Base-by-base conservation (phyloP, 1,140 invertebrate genomes). In the Zaprionus gabonicus region DNA sequence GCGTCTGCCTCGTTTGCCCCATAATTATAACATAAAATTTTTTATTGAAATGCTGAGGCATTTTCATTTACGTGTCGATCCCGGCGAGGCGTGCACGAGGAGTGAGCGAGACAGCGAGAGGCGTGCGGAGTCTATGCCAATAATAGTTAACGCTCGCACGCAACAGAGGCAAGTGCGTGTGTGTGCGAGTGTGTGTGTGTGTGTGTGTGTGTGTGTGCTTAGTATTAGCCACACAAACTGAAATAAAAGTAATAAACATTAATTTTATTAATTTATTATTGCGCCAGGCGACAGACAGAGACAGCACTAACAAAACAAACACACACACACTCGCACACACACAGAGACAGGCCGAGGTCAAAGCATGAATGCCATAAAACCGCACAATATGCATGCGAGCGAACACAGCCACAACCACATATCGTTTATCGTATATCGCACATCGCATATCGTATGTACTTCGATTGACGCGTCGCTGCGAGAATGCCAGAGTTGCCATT, bases 1-100 rank as follows among this genome's bases (percentile, higher is more conserved):
- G 56, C 13, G 62, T 64, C 60, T 65, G 67, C 53, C 73, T 65
- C 78, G 57, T 59, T 70, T 71, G 71, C 72, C 77, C 77, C 67
- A 87, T 87, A 82, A 87, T 87, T 87, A 87, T 62, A 88, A 78
- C 84, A 88, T 87, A 81, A 76, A 88, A 66, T 46, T 84, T 88
- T 74, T 81, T 84, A 88, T 88, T 88, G 66, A 76, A 88, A 78
- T 88, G 76, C 74, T 55, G 23, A 75, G 69, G 80, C 68, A 79
- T 81, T 85, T 85, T 81, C 64, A 84, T 84, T 74, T 77, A 51
- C 51, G 69, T 76, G 62, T 38, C 27, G 63, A 64, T 57, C 20
- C 56, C 57, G 7, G 15, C 5, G 17, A 56, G 23, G 23, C 0
- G 34, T 10, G 46, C 17, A 34, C 9, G 31, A 10, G 27, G 1